These are phyloP conservation scores for Drosophila kokeensis DNA, from an alignment of 2,888 invertebrate genomes.

Conservation along the genomic window DNA sequence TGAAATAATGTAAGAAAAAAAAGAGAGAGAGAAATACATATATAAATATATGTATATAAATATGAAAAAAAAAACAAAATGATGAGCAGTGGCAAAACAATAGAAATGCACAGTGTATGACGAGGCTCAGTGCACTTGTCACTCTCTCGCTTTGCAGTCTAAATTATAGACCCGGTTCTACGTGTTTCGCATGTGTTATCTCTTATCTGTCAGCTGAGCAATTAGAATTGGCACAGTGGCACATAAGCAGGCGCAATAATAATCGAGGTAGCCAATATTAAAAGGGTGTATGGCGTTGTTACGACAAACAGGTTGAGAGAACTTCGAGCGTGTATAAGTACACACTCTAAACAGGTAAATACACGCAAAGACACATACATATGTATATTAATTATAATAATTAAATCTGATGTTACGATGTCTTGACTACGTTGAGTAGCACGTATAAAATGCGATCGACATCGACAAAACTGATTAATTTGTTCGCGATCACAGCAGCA, in stretches of 20 bases:
- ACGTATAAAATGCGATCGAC: slow-evolving; percentile 51
- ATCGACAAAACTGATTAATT: slow-evolving; percentile 29
- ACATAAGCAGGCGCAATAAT: not conserved
- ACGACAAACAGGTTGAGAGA: slow-evolving; percentile 34
- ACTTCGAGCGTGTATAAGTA: slow-evolving; percentile 8
- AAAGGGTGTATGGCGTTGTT: slow-evolving; percentile 1
- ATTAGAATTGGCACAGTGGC: not conserved
- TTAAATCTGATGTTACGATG: not conserved
- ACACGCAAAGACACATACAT: too few species aligned
- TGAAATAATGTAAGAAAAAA: not conserved
- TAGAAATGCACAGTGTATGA: not conserved
- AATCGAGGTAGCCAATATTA: not conserved
- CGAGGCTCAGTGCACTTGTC: not conserved
- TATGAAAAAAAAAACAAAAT: too few species aligned
- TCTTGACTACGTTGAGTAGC: not conserved
- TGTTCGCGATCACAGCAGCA: slow-evolving; percentile 46
- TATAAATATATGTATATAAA: too few species aligned
- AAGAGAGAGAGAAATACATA: too few species aligned
- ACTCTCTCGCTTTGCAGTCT: not conserved
- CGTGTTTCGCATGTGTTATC: not conserved
- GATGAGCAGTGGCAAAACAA: not conserved
- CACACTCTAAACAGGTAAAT: not conserved
- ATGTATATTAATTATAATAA: slow-evolving; percentile 38
- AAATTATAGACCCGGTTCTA: not conserved
- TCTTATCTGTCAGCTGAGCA: not conserved